phyloP scores from a whole-genome alignment of 1,140 invertebrate genomes.

The Magallana angulata region DNA sequence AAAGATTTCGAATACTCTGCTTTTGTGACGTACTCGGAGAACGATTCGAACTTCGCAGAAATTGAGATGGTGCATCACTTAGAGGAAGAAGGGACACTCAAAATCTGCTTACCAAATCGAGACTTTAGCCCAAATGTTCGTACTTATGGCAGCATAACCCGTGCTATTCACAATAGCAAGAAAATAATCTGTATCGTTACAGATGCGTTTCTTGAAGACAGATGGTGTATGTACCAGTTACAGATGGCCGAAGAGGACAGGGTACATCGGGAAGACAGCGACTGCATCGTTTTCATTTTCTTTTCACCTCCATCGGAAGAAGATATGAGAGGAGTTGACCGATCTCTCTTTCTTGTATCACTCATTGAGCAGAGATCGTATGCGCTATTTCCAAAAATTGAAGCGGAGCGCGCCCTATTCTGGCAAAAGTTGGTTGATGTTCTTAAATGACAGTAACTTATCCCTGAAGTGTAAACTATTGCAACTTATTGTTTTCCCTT shows the following conservation, averaged over 20 bases:
- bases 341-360: neutral
- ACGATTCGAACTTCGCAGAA: neutral
- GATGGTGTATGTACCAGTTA: conserved; percentile 3
- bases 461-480: neutral
- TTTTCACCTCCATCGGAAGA: neutral
- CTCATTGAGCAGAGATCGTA: neutral
- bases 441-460: neutral
- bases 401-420: neutral
- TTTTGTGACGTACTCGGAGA: neutral
- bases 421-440: neutral
- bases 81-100: neutral
- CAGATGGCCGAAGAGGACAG: neutral
- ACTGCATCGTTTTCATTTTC: neutral
- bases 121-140: neutral
- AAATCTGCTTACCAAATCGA: neutral
- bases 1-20: neutral
- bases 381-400: neutral
- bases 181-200: neutral
- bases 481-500: no score
- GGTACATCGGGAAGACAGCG: neutral
- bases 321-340: neutral
- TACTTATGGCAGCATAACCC: neutral
- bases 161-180: neutral
- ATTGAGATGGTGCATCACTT: neutral
- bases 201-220: neutral